Conservation (phyloP, 1,140 invertebrate species). For the Sycobia sp. region DNA sequence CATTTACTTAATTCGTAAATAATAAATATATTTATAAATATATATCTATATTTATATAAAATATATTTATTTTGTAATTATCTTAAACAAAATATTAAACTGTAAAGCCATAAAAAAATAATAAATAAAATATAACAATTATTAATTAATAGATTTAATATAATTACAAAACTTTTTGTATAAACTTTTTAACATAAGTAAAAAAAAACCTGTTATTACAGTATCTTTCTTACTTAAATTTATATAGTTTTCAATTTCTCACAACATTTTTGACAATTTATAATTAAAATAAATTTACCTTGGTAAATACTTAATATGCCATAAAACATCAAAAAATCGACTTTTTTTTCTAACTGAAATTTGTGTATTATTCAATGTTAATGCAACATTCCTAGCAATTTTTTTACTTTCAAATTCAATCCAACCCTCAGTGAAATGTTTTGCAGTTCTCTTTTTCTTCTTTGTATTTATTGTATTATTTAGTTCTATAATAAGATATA, state of each 20-base stretch:
- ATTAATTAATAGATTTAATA: background rate
- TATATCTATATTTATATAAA: no score
- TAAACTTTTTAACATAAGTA: background rate
- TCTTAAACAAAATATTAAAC: no score
- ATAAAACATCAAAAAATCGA: constrained; percentile 86
- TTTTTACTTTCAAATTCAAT: constrained; percentile 92
- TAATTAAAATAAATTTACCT: constrained; percentile 63
- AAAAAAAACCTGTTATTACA: background rate
- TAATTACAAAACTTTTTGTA: background rate
- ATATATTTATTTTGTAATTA: no score
- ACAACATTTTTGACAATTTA: no score
- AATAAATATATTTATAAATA: no score
- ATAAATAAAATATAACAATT: constrained; percentile 5
- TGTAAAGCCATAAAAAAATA: background rate
- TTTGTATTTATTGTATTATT: constrained; percentile 61
- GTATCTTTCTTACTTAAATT: background rate
- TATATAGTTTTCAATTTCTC: no score
- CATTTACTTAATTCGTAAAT: no score
- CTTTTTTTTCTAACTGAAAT: constrained; percentile 87
- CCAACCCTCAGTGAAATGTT: constrained; percentile 92
- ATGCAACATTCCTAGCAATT: constrained; percentile 84
- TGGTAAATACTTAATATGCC: constrained; percentile 95
- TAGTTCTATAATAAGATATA: constrained; percentile 37
- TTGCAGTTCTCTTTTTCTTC: constrained; percentile 64
- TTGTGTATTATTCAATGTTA: constrained; percentile 81